Evolutionary conservation across 2,797 vertebrate genomes (phyloP), one percentile per base, ranked within the genome.

Genomic region (Alca torda): DNA sequence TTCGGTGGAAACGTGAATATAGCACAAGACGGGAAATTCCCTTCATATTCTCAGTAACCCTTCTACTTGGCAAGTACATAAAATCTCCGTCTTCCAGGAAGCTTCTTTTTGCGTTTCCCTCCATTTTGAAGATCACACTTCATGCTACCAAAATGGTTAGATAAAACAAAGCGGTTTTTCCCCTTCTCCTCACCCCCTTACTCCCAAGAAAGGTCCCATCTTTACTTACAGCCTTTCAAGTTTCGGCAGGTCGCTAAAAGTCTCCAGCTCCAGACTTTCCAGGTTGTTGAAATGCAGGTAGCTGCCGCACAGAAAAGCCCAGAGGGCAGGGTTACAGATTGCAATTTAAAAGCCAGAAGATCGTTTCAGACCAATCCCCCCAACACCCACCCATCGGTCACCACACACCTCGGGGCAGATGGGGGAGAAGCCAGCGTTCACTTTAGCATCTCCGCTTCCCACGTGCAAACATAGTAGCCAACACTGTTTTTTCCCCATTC

Each of bases 241-340:
- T 75, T 97, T 97, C 12, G 98, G 97, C 54, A 98, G 90, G 80
- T 98, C 95, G 31, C 96, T 97, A 12, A 98, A 98, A 16, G 97
- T 98, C 75, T 95, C 97, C 1, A 83, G 72, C 59, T 97, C 96
- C 91, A 98, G 75, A 46, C 80, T 95, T 51, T 98, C 98, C 90
- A 98, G 90, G 87, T 87, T 94, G 96, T 98, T 98, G 95, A 98
- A 98, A 91, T 98, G 98, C 76, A 98, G 95, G 81, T 98, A 98
- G 37, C 98, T 98, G 88, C 37, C 31, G 35, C 26, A 57, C 14
- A 92, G 46, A 69, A 75, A 78, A 95, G 10, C 89, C 90, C 26
- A 80, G 46, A 64, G 33, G n/a, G 26, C n/a, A 30, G 30, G 11
- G 17, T 75, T 61, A 59, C 4, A 85, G 11, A 16, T 3, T 31